Evolutionary conservation across 2,888 invertebrate species (phyloP).

Genomic region (Callyntrura sp.): DNA sequence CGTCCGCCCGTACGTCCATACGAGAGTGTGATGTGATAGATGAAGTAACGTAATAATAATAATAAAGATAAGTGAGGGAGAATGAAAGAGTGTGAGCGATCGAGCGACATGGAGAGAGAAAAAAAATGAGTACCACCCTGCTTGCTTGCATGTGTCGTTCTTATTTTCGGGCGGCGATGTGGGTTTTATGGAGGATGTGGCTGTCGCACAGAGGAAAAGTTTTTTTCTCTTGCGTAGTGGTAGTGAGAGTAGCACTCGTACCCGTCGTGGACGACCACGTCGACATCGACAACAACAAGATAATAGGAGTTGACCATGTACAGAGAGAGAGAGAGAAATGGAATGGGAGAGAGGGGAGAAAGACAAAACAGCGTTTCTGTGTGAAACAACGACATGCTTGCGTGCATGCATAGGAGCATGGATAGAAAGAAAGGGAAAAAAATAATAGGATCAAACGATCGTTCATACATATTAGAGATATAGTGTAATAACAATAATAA

Average conservation of each 20-base stretch:
- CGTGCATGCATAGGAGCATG: not conserved
- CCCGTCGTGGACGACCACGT: slow-evolving; percentile 13
- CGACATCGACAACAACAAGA: slow-evolving; percentile 68
- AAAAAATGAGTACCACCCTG: slow-evolving; percentile 72
- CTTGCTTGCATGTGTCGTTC: slow-evolving; percentile 55
- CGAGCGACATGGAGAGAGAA: no score
- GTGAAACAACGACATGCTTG: not conserved
- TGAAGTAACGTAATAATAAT: slow-evolving; percentile 65
- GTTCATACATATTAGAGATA: slow-evolving; percentile 51
- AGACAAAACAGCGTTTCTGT: slow-evolving; percentile 6
- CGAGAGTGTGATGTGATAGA: slow-evolving; percentile 46
- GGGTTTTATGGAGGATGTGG: slow-evolving; percentile 31
- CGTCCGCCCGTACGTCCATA: not conserved
- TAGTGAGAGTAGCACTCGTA: no score
- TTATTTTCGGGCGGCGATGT: slow-evolving; percentile 55
- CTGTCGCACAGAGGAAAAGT: slow-evolving; percentile 43
- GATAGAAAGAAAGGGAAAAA: no score
- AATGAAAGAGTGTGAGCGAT: slow-evolving; percentile 47
- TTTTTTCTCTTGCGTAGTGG: slow-evolving; percentile 31
- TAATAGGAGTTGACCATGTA: slow-evolving; percentile 68
- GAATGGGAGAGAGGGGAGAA: not conserved
- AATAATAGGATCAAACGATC: slow-evolving; percentile 58
- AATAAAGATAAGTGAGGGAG: slow-evolving; percentile 55
- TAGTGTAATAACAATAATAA: slow-evolving; percentile 41
- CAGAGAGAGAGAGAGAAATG: not conserved